Base-by-base conservation (phyloP, 2,797 vertebrate species). In the Lycodopsis pacificus region DNA sequence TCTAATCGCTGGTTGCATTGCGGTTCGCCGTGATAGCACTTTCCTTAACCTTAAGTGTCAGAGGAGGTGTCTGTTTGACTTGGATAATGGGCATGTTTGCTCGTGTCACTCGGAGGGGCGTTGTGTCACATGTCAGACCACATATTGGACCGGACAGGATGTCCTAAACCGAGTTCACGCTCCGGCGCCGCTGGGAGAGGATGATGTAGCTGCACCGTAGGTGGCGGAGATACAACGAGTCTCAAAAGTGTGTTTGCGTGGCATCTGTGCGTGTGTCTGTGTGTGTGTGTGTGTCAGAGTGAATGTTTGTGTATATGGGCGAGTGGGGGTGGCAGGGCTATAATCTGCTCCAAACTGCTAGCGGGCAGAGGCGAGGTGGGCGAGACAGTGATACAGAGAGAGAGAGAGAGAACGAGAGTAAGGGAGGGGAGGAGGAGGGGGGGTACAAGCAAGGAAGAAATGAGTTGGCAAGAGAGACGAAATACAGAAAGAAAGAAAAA, bases 291-390 rank as follows among this genome's bases (percentile, higher is more conserved):
- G 48, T 51, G 20, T 51, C 75, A 54, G 79, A 86, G 88, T 86
- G 84, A 89, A 88, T 89, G 90, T 91, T 91, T 93, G 91, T 91
- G 88, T 91, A 88, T 89, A 93, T 88, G 91, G 90, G 88, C 79
- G 83, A 90, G 90, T 90, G 92, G 93, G 93, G 91, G 91, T 90
- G 92, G 93, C 89, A 92, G 90, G 92, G 89, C 88, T 92, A 92
- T 93, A 94, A 94, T 95, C 92, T 94, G 92, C 93, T 94, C 83
- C 90, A 91, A 94, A 94, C 91, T 89, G 94, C 93, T 92, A 81
- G 93, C 91, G 92, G 93, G 90, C 92, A 93, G 93, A 94, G 93
- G 93, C 90, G 89, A 94, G 93, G 91, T 94, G 93, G 93, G 92
- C 91, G 91, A 94, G 93, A 94, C 92, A 93, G 91, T 88, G 91